A percentile compares a stretch with the other conserved stretches of the same genome.
Evolutionary conservation across 1,140 invertebrate genomes (phyloP).

Genomic region (Ylistrum balloti): DNA sequence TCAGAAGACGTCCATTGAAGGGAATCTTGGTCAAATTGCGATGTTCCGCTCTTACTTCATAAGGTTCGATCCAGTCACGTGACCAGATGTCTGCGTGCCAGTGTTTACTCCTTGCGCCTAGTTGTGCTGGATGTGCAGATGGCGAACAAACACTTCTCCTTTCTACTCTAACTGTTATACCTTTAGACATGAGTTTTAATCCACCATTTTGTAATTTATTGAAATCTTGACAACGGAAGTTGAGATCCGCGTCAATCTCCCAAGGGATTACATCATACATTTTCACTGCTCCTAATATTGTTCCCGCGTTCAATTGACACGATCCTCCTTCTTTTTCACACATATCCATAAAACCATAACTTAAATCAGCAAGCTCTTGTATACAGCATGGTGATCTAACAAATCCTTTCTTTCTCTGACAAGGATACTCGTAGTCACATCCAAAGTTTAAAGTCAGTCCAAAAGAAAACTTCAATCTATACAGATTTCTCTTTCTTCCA

Average conservation of each 20-base stretch:
- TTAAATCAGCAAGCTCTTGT: conserved; percentile 51
- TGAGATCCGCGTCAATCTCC: conserved; percentile 74
- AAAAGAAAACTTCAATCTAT: conserved; percentile 41
- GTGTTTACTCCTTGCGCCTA: too few species aligned
- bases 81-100: too few species aligned
- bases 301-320: conserved; percentile 73
- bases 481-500: conserved; percentile 46
- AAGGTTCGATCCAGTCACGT: too few species aligned
- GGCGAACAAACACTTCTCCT: not conserved
- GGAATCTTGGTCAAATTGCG: too few species aligned
- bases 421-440: conserved; percentile 10
- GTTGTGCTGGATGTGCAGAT: too few species aligned
- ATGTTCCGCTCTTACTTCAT: too few species aligned
- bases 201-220: conserved; percentile 56
- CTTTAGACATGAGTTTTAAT: not conserved
- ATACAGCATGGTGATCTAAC: conserved; percentile 51
- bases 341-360: conserved; percentile 59
- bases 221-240: conserved; percentile 60
- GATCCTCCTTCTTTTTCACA: conserved; percentile 58
- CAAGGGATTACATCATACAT: conserved; percentile 68
- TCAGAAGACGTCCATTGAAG: too few species aligned
- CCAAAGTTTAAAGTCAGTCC: conserved; percentile 42
- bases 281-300: conserved; percentile 68
- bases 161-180: conserved; percentile 50
- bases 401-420: conserved; percentile 39